These are phyloP conservation scores for Lepidocolaptes lacrymiger DNA, from an alignment of 2,797 vertebrate genomes.

Conservation along the genomic window DNA sequence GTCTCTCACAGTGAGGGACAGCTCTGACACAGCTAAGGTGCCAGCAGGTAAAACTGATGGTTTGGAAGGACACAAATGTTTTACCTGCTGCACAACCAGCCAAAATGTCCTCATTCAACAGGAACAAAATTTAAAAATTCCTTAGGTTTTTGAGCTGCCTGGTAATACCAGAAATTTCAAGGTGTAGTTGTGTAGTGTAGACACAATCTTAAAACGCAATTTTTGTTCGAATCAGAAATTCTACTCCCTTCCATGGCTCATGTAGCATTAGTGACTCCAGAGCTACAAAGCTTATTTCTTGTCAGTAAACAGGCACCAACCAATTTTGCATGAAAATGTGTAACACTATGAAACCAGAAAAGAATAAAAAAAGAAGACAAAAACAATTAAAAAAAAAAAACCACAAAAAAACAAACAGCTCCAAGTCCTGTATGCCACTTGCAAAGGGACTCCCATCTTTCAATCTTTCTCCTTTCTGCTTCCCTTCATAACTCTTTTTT, in stretches of 20 bases:
- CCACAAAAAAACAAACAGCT: rapidly evolving
- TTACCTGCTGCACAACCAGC: background rate
- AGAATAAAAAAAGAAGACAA: background rate
- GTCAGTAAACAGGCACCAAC: background rate
- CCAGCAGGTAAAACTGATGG: background rate
- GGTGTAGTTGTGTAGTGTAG: too few relatives aligned
- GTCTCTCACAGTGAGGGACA: background rate
- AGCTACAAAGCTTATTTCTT: background rate
- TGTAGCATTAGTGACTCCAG: background rate
- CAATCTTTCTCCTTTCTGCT: background rate
- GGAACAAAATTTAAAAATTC: background rate
- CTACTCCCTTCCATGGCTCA: background rate
- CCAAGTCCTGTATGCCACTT: background rate
- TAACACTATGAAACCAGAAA: background rate
- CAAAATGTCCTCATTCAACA: background rate
- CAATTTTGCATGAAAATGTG: background rate
- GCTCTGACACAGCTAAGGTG: background rate
- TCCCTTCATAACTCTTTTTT: background rate
- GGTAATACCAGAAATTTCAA: background rate
- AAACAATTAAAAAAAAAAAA: background rate
- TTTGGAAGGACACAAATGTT: background rate
- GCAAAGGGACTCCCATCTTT: background rate
- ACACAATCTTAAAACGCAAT: background rate
- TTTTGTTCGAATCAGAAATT: background rate
- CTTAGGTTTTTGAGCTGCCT: background rate